Conservation (phyloP, 2,113 vertebrate genomes). For the Plectropomus leopardus region DNA sequence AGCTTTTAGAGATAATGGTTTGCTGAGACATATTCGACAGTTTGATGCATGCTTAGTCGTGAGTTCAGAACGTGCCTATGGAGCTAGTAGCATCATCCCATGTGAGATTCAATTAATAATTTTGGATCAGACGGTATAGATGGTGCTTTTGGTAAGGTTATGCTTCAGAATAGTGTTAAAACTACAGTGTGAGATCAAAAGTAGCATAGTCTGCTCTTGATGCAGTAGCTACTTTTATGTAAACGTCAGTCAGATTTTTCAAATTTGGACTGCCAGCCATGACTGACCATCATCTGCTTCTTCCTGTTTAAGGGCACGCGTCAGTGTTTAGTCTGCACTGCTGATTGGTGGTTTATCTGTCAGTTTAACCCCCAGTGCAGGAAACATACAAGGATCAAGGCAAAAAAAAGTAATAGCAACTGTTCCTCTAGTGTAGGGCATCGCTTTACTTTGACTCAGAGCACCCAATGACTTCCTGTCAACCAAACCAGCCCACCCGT, state of each 20-base stretch:
- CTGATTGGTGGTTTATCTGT: neutral
- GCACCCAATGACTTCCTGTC: neutral
- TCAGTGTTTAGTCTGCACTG: neutral
- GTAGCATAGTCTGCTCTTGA: neutral
- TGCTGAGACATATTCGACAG: constrained; percentile 43
- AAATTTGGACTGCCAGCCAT: neutral
- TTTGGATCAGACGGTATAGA: neutral
- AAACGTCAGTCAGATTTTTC: neutral
- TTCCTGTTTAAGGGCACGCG: constrained; percentile 4
- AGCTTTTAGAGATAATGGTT: constrained; percentile 52
- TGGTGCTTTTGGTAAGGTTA: neutral
- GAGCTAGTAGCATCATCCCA: neutral
- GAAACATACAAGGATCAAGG: neutral
- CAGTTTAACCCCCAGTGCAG: neutral
- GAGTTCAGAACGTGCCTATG: neutral
- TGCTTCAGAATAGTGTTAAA: neutral
- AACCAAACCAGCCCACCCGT: neutral
- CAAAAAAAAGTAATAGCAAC: neutral
- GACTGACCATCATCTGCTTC: constrained; percentile 2
- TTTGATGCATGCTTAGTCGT: constrained; percentile 7
- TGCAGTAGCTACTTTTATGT: neutral
- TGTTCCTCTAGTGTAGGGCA: neutral
- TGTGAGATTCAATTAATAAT: constrained; percentile 2
- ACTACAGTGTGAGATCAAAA: neutral
- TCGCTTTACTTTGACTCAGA: neutral